Conservation (phyloP, 2,797 vertebrate genomes). For the Lithobates pipiens region DNA sequence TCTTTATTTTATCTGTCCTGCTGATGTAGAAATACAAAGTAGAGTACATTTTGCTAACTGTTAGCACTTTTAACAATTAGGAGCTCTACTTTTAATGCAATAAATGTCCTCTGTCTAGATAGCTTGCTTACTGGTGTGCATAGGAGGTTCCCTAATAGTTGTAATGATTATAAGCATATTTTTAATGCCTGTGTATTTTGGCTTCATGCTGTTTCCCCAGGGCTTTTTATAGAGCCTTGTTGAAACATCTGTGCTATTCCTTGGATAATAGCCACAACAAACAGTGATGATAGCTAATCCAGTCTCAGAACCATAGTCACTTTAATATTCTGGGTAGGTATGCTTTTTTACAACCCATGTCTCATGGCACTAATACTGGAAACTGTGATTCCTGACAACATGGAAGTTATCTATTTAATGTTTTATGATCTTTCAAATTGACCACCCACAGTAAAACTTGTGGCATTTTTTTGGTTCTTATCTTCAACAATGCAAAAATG, state of each 20-base stretch:
- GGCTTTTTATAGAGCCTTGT: constrained; percentile 24
- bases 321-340: background rate
- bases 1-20: constrained; percentile 16
- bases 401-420: background rate
- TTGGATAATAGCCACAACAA: constrained; percentile 16
- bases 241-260: constrained; percentile 43
- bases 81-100: constrained; percentile 18
- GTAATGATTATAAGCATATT: constrained; percentile 42
- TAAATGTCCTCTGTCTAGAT: constrained; percentile 25
- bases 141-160: constrained; percentile 29
- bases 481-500: constrained; percentile 29
- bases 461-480: background rate
- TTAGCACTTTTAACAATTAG: constrained; percentile 40
- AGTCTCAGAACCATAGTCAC: background rate
- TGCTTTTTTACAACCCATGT: background rate
- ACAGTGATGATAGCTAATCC: constrained; percentile 39
- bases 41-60: constrained; percentile 24
- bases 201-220: constrained; percentile 24
- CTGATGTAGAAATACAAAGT: constrained; percentile 17
- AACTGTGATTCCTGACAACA: background rate
- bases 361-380: background rate
- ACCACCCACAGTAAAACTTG: background rate
- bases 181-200: constrained; percentile 50
- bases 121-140: constrained; percentile 36
- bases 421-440: constrained; percentile 11